A percentile compares a stretch with the other conserved stretches of the same genome.
Evolutionary conservation across 2,797 vertebrate genomes (phyloP).

Genomic region (Lemur catta): DNA sequence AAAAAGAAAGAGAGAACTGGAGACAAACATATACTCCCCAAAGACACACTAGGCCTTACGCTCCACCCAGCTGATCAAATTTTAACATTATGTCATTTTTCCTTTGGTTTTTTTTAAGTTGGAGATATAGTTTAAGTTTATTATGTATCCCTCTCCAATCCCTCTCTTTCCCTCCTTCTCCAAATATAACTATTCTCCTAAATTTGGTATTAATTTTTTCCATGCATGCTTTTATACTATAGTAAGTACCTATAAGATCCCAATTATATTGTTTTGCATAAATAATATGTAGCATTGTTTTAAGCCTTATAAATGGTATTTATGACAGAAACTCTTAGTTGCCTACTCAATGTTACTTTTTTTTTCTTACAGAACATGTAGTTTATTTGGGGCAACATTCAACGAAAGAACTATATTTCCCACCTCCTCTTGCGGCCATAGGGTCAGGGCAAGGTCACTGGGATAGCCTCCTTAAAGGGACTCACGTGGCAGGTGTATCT

Average conservation of each 20-base stretch:
- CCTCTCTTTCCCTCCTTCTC: neutral
- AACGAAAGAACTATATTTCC: neutral
- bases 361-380: neutral
- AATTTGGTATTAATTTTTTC: neutral
- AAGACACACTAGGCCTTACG: neutral
- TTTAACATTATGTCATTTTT: neutral
- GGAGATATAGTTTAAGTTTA: neutral
- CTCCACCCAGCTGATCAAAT: neutral
- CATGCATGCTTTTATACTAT: neutral
- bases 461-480: neutral
- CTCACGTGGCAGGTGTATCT: neutral
- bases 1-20: neutral
- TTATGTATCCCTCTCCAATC: neutral
- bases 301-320: neutral
- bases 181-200: neutral
- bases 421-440: neutral
- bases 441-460: neutral
- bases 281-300: neutral
- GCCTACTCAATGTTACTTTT: neutral
- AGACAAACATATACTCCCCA: neutral
- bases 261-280: neutral
- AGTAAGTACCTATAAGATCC: neutral
- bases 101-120: neutral
- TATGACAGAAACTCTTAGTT: neutral
- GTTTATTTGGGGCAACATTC: neutral